Base-by-base conservation (phyloP, 1,140 invertebrate genomes). In the Pararge aegeria region DNA sequence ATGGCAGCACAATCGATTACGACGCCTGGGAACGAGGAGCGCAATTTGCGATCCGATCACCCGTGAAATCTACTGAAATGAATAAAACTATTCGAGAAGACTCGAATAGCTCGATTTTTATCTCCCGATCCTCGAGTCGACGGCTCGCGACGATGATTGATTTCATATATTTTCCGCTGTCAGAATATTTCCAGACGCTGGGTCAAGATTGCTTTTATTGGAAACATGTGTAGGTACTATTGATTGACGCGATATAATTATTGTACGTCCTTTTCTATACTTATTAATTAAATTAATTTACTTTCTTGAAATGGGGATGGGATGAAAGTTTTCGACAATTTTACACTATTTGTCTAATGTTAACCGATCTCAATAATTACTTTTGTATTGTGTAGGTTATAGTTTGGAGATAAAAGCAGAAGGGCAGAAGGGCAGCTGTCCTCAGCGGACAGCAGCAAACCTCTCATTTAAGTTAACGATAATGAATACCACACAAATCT, bases 1-100 rank as follows among this genome's bases (percentile, higher is more conserved):
- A 86, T 86, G 83, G 83, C 80, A 80, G 79, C 70, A 74, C 80
- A 86, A 83, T 86, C 79, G 75, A 86, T 86, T 81, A 76, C 73
- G 67, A 42, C 51, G 70, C 70, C 2, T 9, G 68, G 66, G 61
- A 75, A 68, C 71, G 81, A 82, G 71, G 69, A 70, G 74, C 60
- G 80, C 83, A 83, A 83, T 86, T 86, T 86, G 83, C 71, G 80
- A 86, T 70, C 64, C 74, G 62, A 68, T 83, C 78, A 70, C 69
- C 75, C 79, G 75, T 82, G 63, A 86, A 86, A 86, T 83, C 79
- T 80, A 80, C 77, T 80, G 73, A 80, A 85, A 85, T 85, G 82
- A 85, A 85, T 85, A 83, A 83, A 85, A 85, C 82, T 85, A 85
- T 84, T 70, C 64, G 52, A 75, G 73, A 73, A 74, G 70, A 75